phyloP scores from a whole-genome alignment of 1,140 invertebrate genomes.

The Hermetia illucens region DNA sequence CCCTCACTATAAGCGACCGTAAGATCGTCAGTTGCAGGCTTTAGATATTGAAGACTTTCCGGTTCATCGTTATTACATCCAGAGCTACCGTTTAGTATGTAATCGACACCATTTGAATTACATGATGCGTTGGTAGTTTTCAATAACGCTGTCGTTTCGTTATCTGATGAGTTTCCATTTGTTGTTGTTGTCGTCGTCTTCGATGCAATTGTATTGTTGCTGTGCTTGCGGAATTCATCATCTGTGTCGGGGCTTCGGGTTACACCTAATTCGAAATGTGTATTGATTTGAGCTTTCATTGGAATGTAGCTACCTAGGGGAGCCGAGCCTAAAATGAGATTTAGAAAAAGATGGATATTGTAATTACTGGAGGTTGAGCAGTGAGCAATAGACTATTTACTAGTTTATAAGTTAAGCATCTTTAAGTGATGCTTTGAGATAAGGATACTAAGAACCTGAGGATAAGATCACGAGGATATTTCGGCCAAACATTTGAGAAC shows the following conservation, averaged over 20 bases:
- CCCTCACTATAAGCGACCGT: slow-evolving; percentile 46
- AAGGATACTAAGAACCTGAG: no score
- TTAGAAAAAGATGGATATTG: slow-evolving; percentile 3
- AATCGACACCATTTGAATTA: slow-evolving; percentile 1
- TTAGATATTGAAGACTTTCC: slow-evolving; percentile 30
- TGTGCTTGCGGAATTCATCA: slow-evolving; percentile 7
- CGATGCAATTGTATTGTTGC: slow-evolving; percentile 12
- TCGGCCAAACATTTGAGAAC: no score
- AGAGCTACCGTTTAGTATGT: background rate
- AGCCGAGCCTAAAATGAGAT: slow-evolving; percentile 23
- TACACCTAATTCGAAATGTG: slow-evolving; percentile 46
- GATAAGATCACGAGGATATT: no score
- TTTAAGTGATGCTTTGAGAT: no score
- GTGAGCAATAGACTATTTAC: no score
- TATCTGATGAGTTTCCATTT: slow-evolving; percentile 6
- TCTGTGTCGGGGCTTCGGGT: slow-evolving; percentile 32
- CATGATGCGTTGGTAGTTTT: background rate
- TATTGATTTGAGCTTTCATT: slow-evolving; percentile 40
- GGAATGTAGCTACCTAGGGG: slow-evolving; percentile 45
- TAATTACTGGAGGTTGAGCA: background rate
- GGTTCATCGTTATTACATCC: background rate
- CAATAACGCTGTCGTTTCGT: slow-evolving; percentile 4
- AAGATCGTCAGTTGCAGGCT: slow-evolving; percentile 38
- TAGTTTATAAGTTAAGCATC: no score
- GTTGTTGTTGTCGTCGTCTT: slow-evolving; percentile 6